Evolutionary conservation across 2,888 invertebrate species (phyloP), one percentile per base, ranked within the genome.

Genomic region (Argyresthia goedartella): DNA sequence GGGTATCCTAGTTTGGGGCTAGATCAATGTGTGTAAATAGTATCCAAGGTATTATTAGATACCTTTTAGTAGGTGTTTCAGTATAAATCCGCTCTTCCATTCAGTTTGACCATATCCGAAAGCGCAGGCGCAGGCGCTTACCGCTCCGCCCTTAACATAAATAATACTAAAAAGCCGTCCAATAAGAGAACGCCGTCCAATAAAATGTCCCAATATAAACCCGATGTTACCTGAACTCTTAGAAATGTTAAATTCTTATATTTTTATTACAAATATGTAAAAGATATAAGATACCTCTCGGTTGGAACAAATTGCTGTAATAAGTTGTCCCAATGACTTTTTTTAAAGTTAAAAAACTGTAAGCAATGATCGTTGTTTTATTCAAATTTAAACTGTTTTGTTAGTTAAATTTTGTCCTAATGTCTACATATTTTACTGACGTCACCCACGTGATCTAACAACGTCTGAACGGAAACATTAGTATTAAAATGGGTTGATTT

Each of bases 91-190:
- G n/a, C n/a, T n/a, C n/a, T n/a, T n/a, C n/a, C n/a, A n/a, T n/a
- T n/a, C n/a, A n/a, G 8, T 39, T 25, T 25, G 25, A 25, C 25
- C 25, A 25, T 25, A 25, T 25, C 46, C 25, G 10, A 3, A 33
- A 33, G 25, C n/a, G 46, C 10, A 16, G 25, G 25, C n/a, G 46
- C 10, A 16, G 25, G 25, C 25, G 25, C 25, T 25, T 25, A 6
- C 25, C 25, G 25, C 25, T 2, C 6, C 25, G 6, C 25, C 25
- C 25, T 25, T 25, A 25, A 35, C 52, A 54, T 52, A 54, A 54
- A 54, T 54, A 54, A 54, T 54, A 54, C 52, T 54, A 54, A 54
- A 54, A 54, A 13, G 13, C 39, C n/a, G 45, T 13, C 49, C 43
- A 53, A 53, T 53, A 53, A 49, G 47, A 50, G 50, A 50, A 49